phyloP scores from a whole-genome alignment of 1,140 invertebrate genomes.

The Ctenoplectra terminalis region DNA sequence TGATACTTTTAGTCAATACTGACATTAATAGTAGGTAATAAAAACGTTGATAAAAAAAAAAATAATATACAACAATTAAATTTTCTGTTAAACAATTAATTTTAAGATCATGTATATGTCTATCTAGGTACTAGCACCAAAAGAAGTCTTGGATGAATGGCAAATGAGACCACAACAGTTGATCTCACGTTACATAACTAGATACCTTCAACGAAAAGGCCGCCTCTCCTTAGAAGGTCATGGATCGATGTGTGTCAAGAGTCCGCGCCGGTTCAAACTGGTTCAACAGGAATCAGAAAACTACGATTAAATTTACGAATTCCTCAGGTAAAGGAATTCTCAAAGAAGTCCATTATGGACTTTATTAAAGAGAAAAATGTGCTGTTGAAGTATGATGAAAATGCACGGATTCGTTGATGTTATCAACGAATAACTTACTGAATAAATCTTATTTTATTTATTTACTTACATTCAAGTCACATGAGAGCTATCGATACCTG shows the following conservation, averaged over 20 bases:
- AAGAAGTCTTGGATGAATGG: slow-evolving; percentile 96
- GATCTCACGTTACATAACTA: slow-evolving; percentile 93
- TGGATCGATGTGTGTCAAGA: slow-evolving; percentile 91
- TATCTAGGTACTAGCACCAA: slow-evolving; percentile 90
- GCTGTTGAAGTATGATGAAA: background rate
- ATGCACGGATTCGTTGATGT: background rate
- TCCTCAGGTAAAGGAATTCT: background rate
- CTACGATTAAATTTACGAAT: slow-evolving; percentile 88
- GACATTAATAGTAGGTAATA: too few relatives aligned
- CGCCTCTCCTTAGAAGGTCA: slow-evolving; percentile 88
- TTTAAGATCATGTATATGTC: background rate
- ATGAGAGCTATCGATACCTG: background rate
- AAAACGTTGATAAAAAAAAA: background rate
- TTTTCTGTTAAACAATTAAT: too few relatives aligned
- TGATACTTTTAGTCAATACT: too few relatives aligned
- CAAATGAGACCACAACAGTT: slow-evolving; percentile 95
- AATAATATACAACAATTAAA: too few relatives aligned
- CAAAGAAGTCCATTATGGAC: background rate
- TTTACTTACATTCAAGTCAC: slow-evolving; percentile 7
- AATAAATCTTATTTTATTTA: background rate
- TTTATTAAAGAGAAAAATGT: background rate
- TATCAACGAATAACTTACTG: background rate
- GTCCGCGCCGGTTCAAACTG: slow-evolving; percentile 92
- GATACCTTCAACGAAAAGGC: slow-evolving; percentile 90
- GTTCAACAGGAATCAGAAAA: slow-evolving; percentile 95